Conservation (phyloP, 1,140 invertebrate genomes). For the Zaprionus davidi region DNA sequence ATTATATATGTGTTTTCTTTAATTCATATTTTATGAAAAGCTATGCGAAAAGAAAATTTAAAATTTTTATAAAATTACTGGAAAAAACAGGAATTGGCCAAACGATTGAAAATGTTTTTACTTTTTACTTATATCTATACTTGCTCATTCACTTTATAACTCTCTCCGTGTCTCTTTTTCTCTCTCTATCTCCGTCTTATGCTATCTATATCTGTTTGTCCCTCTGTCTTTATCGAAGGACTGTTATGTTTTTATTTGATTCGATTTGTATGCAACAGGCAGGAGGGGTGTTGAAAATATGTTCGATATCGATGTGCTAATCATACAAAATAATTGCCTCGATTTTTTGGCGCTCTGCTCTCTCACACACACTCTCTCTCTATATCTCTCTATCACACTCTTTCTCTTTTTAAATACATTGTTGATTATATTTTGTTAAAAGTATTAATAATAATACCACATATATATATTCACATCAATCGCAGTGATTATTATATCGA, state of each 20-base stretch:
- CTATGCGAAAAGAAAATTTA: conserved; percentile 54
- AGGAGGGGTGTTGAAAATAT: conserved; percentile 83
- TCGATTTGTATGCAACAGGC: conserved; percentile 58
- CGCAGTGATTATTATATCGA: conserved; percentile 17
- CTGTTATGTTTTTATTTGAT: conserved; percentile 20
- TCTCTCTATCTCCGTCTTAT: conserved; percentile 6
- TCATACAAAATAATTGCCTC: conserved; percentile 38
- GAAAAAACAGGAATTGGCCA: conserved; percentile 82
- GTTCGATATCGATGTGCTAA: conserved; percentile 60
- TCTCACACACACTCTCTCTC: conserved; percentile 1
- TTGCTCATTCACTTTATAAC: conserved; percentile 52
- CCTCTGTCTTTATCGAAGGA: conserved; percentile 46
- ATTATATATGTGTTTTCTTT: conserved; percentile 62
- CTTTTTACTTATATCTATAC: conserved; percentile 58
- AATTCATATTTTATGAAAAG: conserved; percentile 27
- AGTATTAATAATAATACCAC: background rate
- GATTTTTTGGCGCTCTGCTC: conserved; percentile 24
- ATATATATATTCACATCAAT: conserved; percentile 16
- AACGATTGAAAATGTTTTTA: conserved; percentile 73
- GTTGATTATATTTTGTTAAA: conserved; percentile 15
- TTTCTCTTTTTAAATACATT: conserved; percentile 45
- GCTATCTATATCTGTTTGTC: conserved; percentile 41
- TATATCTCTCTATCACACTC: conserved; percentile 20
- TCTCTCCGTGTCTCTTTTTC: conserved; percentile 6
- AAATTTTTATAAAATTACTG: conserved; percentile 70